Evolutionary conservation across 2,113 vertebrate genomes (phyloP).

Genomic region (Spea bombifrons): DNA sequence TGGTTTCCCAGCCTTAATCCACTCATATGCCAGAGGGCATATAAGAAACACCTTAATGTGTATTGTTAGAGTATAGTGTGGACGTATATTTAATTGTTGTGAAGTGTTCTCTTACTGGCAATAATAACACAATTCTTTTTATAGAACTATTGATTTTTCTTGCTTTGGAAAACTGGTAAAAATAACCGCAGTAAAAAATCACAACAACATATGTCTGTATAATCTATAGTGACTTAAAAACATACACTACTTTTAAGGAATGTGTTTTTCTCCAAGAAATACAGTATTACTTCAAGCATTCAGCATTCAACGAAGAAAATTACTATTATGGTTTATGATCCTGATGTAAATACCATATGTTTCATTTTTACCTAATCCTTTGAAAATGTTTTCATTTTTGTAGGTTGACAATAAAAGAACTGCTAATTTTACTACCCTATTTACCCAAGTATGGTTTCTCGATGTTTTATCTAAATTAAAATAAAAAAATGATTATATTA

Average conservation of each 20-base stretch:
- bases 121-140: slow-evolving; percentile 30
- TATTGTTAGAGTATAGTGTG: background rate
- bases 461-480: too few relatives aligned
- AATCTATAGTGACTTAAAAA: slow-evolving; percentile 13
- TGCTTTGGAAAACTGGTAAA: slow-evolving; percentile 22
- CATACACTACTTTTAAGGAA: background rate
- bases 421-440: too few relatives aligned
- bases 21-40: too few relatives aligned
- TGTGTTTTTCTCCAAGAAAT: background rate
- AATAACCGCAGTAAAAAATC: slow-evolving; percentile 11
- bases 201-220: slow-evolving; percentile 30
- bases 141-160: slow-evolving; percentile 34
- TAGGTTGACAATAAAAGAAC: too few relatives aligned
- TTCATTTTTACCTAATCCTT: too few relatives aligned
- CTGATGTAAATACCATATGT: too few relatives aligned
- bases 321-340: too few relatives aligned
- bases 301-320: background rate
- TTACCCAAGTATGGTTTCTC: too few relatives aligned
- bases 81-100: background rate
- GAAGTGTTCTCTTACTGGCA: background rate
- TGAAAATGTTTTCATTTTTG: too few relatives aligned
- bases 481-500: too few relatives aligned
- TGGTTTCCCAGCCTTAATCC: too few relatives aligned
- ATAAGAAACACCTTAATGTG: too few relatives aligned
- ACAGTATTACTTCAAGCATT: background rate